Percentiles rank a stretch among this genome's conserved stretches.
Evolutionary conservation across 2,797 vertebrate species (phyloP).

Genomic region (Tadarida brasiliensis): DNA sequence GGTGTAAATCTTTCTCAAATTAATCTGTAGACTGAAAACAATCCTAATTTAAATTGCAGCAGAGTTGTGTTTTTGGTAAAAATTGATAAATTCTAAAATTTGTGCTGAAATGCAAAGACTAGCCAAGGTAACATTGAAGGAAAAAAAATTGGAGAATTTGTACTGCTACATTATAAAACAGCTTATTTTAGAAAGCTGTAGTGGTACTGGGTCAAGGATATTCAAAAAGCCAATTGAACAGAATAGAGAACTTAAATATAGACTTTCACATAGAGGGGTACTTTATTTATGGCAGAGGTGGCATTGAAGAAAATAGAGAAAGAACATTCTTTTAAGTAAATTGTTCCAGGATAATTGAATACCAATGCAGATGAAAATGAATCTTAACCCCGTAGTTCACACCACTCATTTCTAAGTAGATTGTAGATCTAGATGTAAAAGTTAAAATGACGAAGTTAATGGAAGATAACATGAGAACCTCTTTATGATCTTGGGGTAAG

Average conservation of each 20-base stretch:
- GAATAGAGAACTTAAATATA: neutral
- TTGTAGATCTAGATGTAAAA: neutral
- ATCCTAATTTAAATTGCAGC: neutral
- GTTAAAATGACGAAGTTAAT: slow-evolving; percentile 17
- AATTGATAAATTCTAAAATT: neutral
- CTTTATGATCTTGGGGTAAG: neutral
- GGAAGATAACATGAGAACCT: neutral
- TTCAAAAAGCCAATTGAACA: neutral
- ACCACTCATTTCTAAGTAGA: neutral
- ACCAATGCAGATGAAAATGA: neutral
- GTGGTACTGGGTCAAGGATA: neutral
- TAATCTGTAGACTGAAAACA: slow-evolving; percentile 12
- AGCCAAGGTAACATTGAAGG: neutral
- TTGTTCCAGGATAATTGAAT: neutral
- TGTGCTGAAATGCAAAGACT: neutral
- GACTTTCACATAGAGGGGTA: neutral
- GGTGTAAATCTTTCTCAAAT: neutral
- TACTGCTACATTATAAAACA: neutral
- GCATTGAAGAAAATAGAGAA: neutral
- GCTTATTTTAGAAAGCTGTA: neutral
- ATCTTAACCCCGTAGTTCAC: neutral
- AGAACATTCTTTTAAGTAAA: neutral
- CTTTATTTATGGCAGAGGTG: neutral
- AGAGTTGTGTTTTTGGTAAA: neutral
- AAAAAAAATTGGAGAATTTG: neutral